Evolutionary conservation across 2,888 invertebrate species (phyloP).

Genomic region (Celastrina argiolus): DNA sequence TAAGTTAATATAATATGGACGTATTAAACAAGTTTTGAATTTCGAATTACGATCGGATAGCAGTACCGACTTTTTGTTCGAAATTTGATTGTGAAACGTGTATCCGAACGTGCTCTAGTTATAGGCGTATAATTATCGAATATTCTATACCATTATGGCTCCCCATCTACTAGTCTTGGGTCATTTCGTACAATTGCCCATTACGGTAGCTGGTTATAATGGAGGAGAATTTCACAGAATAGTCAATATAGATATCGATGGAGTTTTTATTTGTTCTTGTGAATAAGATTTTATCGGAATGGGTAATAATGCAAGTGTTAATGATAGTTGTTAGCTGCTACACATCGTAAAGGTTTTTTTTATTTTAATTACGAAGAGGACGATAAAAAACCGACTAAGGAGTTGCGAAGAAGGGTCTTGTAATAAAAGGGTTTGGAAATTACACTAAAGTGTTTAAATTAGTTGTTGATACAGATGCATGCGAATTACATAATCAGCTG

Average conservation of each 20-base stretch:
- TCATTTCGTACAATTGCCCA: neutral
- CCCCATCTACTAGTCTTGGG: neutral
- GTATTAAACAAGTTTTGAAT: neutral
- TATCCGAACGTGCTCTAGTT: conserved; percentile 12
- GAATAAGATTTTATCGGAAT: neutral
- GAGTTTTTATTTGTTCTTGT: neutral
- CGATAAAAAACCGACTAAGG: too few species aligned
- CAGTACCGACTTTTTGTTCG: neutral
- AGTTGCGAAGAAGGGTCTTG: too few species aligned
- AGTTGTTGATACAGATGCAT: too few species aligned
- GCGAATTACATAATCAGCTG: too few species aligned
- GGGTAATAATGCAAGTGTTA: too few species aligned
- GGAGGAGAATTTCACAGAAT: neutral
- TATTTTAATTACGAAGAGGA: too few species aligned
- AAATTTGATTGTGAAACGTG: conserved; percentile 6
- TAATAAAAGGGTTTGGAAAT: too few species aligned
- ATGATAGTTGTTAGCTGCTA: too few species aligned
- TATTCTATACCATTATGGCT: neutral
- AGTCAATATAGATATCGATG: neutral
- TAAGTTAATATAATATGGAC: neutral
- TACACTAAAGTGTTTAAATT: too few species aligned
- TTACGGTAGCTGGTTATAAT: conserved; percentile 1
- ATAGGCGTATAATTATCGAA: neutral
- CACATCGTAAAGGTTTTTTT: too few species aligned
- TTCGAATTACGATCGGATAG: neutral